A percentile compares a stretch with the other conserved stretches of the same genome.
These are phyloP conservation scores for Stenoptilia bipunctidactyla DNA, from an alignment of 2,888 invertebrate genomes.

Conservation along the genomic window DNA sequence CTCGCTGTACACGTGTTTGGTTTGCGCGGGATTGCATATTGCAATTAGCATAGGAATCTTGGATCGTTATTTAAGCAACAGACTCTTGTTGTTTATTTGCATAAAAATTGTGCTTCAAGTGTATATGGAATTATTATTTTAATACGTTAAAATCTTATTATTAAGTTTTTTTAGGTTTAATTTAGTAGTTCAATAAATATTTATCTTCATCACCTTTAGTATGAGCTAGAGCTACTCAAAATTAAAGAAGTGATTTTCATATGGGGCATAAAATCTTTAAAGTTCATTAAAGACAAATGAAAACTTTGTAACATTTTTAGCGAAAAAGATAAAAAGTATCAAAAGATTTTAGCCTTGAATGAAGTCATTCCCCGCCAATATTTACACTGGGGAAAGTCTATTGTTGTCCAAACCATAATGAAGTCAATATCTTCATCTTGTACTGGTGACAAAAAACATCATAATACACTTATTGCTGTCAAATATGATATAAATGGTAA, in stretches of 20 bases:
- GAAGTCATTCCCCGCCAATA: not conserved
- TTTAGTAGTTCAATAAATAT: too few species aligned
- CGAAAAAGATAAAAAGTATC: too few species aligned
- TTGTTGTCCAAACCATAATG: conserved; percentile 34
- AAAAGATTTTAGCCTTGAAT: conserved; percentile 15
- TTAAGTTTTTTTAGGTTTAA: too few species aligned
- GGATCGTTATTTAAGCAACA: conserved; percentile 30
- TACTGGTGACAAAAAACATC: conserved; percentile 38
- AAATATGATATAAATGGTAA: conserved; percentile 64
- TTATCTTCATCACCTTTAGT: too few species aligned
- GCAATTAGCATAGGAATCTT: conserved; percentile 54
- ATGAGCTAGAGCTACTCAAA: too few species aligned
- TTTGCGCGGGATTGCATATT: conserved; percentile 24
- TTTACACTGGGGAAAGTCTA: conserved; percentile 16
- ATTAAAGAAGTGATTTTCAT: too few species aligned
- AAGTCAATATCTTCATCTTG: conserved; percentile 52
- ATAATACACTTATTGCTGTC: conserved; percentile 65
- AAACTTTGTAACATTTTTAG: too few species aligned
- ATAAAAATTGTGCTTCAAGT: not conserved
- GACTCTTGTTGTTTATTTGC: conserved; percentile 5
- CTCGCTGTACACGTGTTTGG: conserved; percentile 8
- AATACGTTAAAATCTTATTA: conserved; percentile 3
- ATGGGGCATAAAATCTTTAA: too few species aligned
- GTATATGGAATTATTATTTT: not conserved
- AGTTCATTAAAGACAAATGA: too few species aligned